Evolutionary conservation across 2,113 vertebrate species (phyloP), one percentile per base, ranked within the genome.

Genomic region (Uropsilus gracilis): DNA sequence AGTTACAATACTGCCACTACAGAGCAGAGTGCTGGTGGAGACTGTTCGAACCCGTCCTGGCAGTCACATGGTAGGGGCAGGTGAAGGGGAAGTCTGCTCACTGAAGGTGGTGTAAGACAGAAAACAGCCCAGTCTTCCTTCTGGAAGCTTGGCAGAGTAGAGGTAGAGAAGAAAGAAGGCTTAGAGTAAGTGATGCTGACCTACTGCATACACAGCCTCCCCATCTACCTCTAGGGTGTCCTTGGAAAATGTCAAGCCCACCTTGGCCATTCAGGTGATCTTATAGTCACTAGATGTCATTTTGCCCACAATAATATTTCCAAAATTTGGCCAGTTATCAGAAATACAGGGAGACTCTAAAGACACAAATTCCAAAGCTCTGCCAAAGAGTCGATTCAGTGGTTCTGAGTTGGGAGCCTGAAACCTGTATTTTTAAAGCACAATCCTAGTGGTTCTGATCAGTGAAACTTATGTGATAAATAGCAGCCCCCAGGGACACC

Each of bases 141-240:
- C 37, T 12, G 0, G 61, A 50, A 77, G 46, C 34, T 39, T 59
- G 8, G 6, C 3, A 37, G 34, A n/a, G 32, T 48, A 24, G 32
- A 42, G 5, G 13, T 26, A 72, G 57, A 59, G 34, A 32, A 12
- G 53, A 89, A 17, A 50, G 34, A 57, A 53, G 9, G 6, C 34
- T 46, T 46, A 69, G 77, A 72, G 44, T 11, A 0, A 73, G 39
- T 34, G 20, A 26, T 26, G 9, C 6, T 22, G 57, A 18, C 42
- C 46, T 6, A 10, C 12, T 85, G 24, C 1, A 0, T 0, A 3
- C 1, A 34, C 22, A 17, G 9, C 10, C 59, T 42, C 30, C 5
- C 2, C 22, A 8, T 17, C 44, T 53, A 42, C 4, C 22, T 44
- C 22, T 11, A 68, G 44, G 55, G 11, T 5, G 13, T 39, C 48